Conservation (phyloP, 2,888 invertebrate species). For the Trichopoda pennipes region DNA sequence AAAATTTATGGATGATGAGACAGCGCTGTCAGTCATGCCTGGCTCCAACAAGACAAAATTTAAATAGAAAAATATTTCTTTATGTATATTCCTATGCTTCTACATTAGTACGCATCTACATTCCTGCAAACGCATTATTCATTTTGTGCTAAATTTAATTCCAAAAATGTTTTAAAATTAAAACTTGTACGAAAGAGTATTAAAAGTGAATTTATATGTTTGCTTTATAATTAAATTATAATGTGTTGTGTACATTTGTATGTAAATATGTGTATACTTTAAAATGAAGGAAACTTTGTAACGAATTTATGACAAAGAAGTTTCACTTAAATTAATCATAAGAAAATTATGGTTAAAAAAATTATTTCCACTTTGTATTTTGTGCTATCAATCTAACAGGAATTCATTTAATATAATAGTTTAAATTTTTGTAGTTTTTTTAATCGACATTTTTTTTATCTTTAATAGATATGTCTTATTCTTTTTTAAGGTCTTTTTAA, state of each 20-base stretch:
- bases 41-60: slow-evolving; percentile 57
- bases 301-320: not conserved
- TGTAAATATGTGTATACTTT: not conserved
- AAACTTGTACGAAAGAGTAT: slow-evolving; percentile 3
- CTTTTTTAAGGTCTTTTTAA: no score
- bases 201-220: slow-evolving; percentile 7
- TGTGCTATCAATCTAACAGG: no score
- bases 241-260: no score
- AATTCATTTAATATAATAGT: no score
- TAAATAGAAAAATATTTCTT: slow-evolving; percentile 4
- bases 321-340: no score
- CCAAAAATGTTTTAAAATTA: slow-evolving; percentile 29
- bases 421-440: no score
- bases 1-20: slow-evolving; percentile 59
- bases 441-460: no score
- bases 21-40: slow-evolving; percentile 32
- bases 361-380: no score
- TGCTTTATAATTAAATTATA: not conserved
- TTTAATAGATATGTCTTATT: no score
- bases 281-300: not conserved
- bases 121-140: slow-evolving; percentile 27
- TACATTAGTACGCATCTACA: no score
- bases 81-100: no score
- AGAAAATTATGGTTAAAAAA: no score
- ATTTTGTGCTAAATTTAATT: slow-evolving; percentile 49